Conservation (phyloP, 2,888 invertebrate species). For the Sminthurides aquaticus region DNA sequence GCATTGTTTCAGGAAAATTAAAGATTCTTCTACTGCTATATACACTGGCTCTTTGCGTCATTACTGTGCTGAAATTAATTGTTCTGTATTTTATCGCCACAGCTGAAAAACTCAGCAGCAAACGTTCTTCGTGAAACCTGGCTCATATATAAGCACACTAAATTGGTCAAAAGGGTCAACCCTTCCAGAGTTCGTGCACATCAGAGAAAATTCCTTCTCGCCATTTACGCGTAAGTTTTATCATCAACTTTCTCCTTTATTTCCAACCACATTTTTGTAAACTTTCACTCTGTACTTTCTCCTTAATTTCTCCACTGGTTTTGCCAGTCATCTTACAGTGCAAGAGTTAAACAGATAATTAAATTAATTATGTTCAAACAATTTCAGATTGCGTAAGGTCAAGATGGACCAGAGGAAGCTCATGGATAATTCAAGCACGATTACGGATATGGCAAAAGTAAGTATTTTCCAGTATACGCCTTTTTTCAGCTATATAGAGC, state of each 20-base stretch:
- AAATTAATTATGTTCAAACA: no score
- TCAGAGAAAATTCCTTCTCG: constrained; percentile 97
- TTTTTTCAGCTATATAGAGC: neutral
- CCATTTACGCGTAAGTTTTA: constrained; percentile 91
- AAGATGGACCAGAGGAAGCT: constrained; percentile 99
- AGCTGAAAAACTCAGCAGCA: constrained; percentile 99
- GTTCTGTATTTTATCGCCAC: constrained; percentile 46
- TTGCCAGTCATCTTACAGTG: no score
- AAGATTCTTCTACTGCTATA: no score
- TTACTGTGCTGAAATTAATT: neutral
- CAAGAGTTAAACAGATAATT: no score
- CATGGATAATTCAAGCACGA: constrained; percentile 97
- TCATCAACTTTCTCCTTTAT: no score
- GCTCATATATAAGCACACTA: constrained; percentile 99
- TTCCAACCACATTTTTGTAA: no score
- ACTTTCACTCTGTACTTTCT: no score
- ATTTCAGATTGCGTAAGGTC: constrained; percentile 96
- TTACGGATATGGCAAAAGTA: constrained; percentile 99
- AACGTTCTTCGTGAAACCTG: constrained; percentile 99
- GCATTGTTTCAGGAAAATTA: no score
- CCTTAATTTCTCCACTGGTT: no score
- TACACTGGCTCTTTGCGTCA: no score
- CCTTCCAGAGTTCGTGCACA: constrained; percentile 93
- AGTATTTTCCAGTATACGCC: constrained; percentile 45
- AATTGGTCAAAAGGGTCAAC: constrained; percentile 94